Conservation (phyloP, 2,888 invertebrate species). For the Parnassius glacialis region DNA sequence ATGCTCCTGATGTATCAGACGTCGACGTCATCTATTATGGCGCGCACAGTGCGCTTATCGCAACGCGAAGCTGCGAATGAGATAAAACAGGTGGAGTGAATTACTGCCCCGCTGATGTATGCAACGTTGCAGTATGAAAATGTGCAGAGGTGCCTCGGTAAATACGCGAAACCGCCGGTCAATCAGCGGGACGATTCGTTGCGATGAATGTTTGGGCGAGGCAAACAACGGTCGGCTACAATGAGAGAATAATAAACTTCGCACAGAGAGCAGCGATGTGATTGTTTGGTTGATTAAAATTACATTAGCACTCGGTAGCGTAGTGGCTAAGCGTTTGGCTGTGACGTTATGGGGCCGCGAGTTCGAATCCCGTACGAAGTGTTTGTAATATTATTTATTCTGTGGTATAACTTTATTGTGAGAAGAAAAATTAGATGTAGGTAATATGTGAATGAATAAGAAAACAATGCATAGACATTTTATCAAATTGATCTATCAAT, state of each 20-base stretch:
- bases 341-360: too few species aligned
- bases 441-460: too few species aligned
- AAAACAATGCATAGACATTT: too few species aligned
- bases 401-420: too few species aligned
- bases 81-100: slow-evolving; percentile 29
- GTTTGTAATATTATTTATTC: too few species aligned
- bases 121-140: slow-evolving; percentile 29
- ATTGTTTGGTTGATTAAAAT: background rate
- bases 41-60: slow-evolving; percentile 26
- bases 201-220: slow-evolving; percentile 14
- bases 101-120: slow-evolving; percentile 37
- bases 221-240: slow-evolving; percentile 11
- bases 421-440: too few species aligned
- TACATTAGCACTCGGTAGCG: too few species aligned
- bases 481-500: too few species aligned
- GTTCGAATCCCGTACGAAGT: too few species aligned
- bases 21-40: slow-evolving; percentile 4
- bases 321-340: too few species aligned
- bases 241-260: slow-evolving; percentile 23
- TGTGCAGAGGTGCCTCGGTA: slow-evolving; percentile 28
- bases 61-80: slow-evolving; percentile 6
- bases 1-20: background rate
- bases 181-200: slow-evolving; percentile 33
- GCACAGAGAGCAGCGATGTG: background rate
- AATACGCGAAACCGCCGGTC: slow-evolving; percentile 37